Evolutionary conservation across 2,113 vertebrate species (phyloP), one percentile per base, ranked within the genome.

Genomic region (Pionites leucogaster): DNA sequence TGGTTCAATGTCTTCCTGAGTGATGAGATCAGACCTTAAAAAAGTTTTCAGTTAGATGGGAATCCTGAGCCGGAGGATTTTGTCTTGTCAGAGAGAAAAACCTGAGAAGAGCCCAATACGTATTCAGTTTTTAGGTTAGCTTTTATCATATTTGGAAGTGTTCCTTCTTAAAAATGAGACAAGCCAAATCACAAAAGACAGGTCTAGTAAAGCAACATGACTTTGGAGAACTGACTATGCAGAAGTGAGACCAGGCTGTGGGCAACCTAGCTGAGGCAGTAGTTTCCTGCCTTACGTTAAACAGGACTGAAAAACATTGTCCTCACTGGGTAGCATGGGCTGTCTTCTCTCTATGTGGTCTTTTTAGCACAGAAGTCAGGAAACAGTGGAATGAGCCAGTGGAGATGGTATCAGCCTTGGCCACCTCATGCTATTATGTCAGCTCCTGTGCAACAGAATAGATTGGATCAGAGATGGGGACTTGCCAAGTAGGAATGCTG

Each of bases 401-500:
- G 24, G 17, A 82, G 28, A 1, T 44, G 37, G 7, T 41, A 13
- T 53, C 1, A 1, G 5, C 13, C 7, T 12, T 7, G 16, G 31
- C 11, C 22, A 39, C 5, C 13, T 76, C 23, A 17, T 31, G 49
- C 23, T 70, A 1, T 76, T 52, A 13, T 13, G 24, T 52, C 42
- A 42, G 7, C 25, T 60, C 42, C 22, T 75, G 2, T 39, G 41
- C 35, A 82, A 16, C 8, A 14, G 47, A n/a, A 8, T 33, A 55
- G 33, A 44, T 10, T 57, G 70, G 20, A 49, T 39, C 50, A 71
- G 59, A 49, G 28, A 17, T 2, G 1, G 10, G 31, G 27, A 39
- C 28, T 72, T 91, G 17, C 10, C 57, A 62, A 7, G 11, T 27
- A 44, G 35, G 24, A 55, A 23, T 1, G 1, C n/a, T n/a, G 41